Evolutionary conservation across 1,140 invertebrate species (phyloP).

Genomic region (Hyphantria cunea): DNA sequence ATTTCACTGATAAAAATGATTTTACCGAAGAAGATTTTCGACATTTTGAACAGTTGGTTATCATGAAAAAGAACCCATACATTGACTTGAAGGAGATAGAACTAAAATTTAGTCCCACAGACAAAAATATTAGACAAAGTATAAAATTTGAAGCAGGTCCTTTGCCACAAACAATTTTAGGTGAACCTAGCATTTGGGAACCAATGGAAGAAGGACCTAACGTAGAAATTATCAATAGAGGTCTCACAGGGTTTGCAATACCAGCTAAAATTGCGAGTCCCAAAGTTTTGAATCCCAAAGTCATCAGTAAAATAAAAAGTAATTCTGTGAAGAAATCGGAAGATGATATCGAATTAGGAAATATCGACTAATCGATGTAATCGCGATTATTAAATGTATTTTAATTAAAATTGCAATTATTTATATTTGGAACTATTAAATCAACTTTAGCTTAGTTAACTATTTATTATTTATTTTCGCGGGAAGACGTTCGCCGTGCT

Average conservation of each 20-base stretch:
- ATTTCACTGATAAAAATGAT: constrained; percentile 34
- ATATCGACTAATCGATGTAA: not conserved
- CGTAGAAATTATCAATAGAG: constrained; percentile 69
- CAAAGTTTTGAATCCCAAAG: constrained; percentile 14
- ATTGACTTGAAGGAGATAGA: constrained; percentile 66
- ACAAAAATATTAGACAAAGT: constrained; percentile 57
- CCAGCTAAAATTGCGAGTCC: constrained; percentile 43
- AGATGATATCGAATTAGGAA: not conserved
- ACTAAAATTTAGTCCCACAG: constrained; percentile 47
- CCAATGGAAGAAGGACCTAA: constrained; percentile 51
- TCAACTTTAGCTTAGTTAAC: no score
- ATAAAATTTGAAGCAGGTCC: constrained; percentile 36
- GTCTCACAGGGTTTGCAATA: constrained; percentile 66
- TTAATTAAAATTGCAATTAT: no score
- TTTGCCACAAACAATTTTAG: constrained; percentile 28
- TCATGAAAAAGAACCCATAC: constrained; percentile 75
- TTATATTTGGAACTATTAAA: no score
- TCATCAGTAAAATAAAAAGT: constrained; percentile 29
- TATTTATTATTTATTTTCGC: no score
- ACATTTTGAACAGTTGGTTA: constrained; percentile 65
- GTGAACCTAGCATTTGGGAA: constrained; percentile 54
- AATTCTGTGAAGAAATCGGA: not conserved
- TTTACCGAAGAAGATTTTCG: constrained; percentile 56
- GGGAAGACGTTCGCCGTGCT: no score
- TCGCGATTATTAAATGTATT: no score